Evolutionary conservation across 2,797 vertebrate species (phyloP).

Genomic region (Galaxias olidus): DNA sequence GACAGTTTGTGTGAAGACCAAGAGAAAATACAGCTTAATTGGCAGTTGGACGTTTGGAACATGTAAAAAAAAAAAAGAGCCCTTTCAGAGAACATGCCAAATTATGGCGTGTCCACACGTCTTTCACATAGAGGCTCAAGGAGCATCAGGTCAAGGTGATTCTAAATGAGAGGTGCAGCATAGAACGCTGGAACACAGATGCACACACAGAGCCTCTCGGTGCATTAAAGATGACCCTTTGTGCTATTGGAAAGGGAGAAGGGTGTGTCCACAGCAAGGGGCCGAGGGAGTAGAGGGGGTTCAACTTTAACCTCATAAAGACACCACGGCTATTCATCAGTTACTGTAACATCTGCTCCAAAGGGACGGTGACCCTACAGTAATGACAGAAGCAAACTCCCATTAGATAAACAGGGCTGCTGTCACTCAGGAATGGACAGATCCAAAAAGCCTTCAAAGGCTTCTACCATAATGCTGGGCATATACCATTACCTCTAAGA

Average conservation of each 20-base stretch:
- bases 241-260: constrained; percentile 38
- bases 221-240: constrained; percentile 70
- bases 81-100: constrained; percentile 49
- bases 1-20: constrained; percentile 48
- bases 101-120: constrained; percentile 47
- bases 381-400: constrained; percentile 76
- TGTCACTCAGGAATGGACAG: constrained; percentile 64
- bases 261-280: constrained; percentile 51
- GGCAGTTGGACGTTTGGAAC: constrained; percentile 65
- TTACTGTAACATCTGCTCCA: constrained; percentile 80
- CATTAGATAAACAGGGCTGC: constrained; percentile 70
- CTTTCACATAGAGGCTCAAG: constrained; percentile 21
- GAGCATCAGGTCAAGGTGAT: constrained; percentile 56
- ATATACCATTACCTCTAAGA: constrained; percentile 30
- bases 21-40: constrained; percentile 61
- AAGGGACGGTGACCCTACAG: constrained; percentile 65
- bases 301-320: constrained; percentile 84
- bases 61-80: constrained; percentile 63
- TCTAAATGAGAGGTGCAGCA: constrained; percentile 47
- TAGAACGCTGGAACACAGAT: constrained; percentile 26
- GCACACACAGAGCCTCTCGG: constrained; percentile 21
- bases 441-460: constrained; percentile 53
- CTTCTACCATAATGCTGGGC: constrained; percentile 34
- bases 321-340: constrained; percentile 77
- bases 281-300: constrained; percentile 48